These are phyloP conservation scores for Micrasema minimum DNA, from an alignment of 1,140 invertebrate species.

Conservation along the genomic window DNA sequence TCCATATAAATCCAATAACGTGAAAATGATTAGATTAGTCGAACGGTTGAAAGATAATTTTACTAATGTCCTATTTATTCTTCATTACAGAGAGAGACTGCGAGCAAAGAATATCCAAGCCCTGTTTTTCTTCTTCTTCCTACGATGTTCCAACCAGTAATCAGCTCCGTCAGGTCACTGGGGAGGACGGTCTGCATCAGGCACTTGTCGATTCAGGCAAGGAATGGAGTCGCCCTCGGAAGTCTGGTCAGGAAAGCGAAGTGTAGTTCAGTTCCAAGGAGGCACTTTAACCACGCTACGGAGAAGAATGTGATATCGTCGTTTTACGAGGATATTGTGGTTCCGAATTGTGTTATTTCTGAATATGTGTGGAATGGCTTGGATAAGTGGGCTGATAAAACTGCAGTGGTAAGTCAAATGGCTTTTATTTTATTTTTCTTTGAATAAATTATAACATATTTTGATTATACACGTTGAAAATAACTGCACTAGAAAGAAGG, in stretches of 20 bases:
- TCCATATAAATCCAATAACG: too few relatives aligned
- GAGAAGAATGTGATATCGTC: slow-evolving; percentile 58
- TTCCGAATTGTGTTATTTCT: slow-evolving; percentile 68
- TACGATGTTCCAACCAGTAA: slow-evolving; percentile 41
- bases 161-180: slow-evolving; percentile 7
- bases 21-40: too few relatives aligned
- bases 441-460: too few relatives aligned
- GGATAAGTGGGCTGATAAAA: slow-evolving; percentile 70
- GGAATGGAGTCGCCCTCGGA: slow-evolving; percentile 9
- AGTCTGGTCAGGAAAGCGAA: slow-evolving; percentile 27
- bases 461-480: too few relatives aligned
- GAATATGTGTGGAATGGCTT: slow-evolving; percentile 74
- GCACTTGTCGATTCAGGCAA: slow-evolving; percentile 20
- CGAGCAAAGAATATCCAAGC: too few relatives aligned
- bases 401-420: slow-evolving; percentile 68
- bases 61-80: too few relatives aligned
- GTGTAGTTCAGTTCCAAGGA: slow-evolving; percentile 11
- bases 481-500: too few relatives aligned
- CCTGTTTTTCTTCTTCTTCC: too few relatives aligned
- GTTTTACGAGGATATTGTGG: slow-evolving; percentile 63
- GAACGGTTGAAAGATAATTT: too few relatives aligned
- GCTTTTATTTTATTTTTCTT: not conserved
- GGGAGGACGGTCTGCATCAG: slow-evolving; percentile 29
- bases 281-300: slow-evolving; percentile 45
- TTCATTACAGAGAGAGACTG: too few relatives aligned